phyloP scores from a whole-genome alignment of 2,888 invertebrate genomes.

The Drosophila parthenogenetica region DNA sequence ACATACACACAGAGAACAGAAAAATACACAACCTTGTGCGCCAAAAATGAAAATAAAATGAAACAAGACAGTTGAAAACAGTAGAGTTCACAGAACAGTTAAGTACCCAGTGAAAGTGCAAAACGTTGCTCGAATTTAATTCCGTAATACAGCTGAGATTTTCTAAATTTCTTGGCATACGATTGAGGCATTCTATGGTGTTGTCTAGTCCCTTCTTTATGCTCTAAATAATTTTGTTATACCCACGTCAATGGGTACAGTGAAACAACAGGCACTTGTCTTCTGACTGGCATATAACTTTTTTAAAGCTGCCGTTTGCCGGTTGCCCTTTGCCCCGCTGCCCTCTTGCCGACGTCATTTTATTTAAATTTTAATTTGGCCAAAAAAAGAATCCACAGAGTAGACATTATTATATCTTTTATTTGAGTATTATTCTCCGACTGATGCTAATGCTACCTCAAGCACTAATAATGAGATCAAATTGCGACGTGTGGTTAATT shows the following conservation, averaged over 20 bases:
- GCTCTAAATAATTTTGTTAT: not conserved
- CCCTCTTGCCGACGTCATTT: constrained; percentile 36
- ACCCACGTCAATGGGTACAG: not conserved
- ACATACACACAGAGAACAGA: constrained; percentile 3
- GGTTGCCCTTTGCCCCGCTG: constrained; percentile 49
- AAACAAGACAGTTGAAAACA: not conserved
- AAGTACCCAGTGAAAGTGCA: not conserved
- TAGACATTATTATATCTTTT: constrained; percentile 22
- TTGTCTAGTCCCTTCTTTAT: no score
- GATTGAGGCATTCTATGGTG: no score
- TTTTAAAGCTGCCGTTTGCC: constrained; percentile 39
- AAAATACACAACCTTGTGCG: constrained; percentile 26
- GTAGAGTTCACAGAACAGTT: not conserved
- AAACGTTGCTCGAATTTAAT: no score
- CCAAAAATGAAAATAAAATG: constrained; percentile 11
- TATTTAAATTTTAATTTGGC: constrained; percentile 63
- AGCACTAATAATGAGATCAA: constrained; percentile 48
- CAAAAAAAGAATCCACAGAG: not conserved
- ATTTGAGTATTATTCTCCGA: constrained; percentile 14
- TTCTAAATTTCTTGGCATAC: no score
- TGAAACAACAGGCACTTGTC: constrained; percentile 45
- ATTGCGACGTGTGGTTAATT: constrained; percentile 17
- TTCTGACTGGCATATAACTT: constrained; percentile 41
- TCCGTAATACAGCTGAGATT: no score
- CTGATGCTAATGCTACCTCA: constrained; percentile 35